These are phyloP conservation scores for Ceyx erithaca DNA, from an alignment of 2,797 vertebrate species.

Conservation along the genomic window DNA sequence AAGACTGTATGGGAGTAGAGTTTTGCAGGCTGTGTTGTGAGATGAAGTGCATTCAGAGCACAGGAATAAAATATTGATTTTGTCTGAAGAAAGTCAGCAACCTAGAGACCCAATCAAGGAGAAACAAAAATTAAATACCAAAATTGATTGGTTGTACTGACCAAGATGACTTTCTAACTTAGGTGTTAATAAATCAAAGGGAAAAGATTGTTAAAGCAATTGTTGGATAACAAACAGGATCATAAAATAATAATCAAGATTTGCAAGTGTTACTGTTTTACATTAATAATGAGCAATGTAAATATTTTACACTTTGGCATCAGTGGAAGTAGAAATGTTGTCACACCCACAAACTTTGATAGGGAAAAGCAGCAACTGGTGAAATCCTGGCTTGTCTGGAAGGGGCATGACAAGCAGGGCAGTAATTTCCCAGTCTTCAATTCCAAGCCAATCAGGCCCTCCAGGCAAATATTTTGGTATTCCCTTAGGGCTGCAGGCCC, in stretches of 20 bases:
- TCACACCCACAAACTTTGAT: background rate
- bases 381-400: background rate
- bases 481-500: background rate
- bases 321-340: background rate
- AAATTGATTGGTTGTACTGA: slow-evolving; percentile 89
- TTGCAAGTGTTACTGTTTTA: slow-evolving; percentile 40
- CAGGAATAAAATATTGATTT: slow-evolving; percentile 84
- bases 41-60: slow-evolving; percentile 70
- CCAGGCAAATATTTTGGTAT: background rate
- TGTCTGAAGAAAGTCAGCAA: slow-evolving; percentile 81
- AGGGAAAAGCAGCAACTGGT: background rate
- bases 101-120: slow-evolving; percentile 84
- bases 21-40: slow-evolving; percentile 22
- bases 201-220: slow-evolving; percentile 72
- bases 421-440: background rate
- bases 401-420: background rate
- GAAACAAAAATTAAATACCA: slow-evolving; percentile 90
- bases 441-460: background rate
- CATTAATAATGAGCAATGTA: slow-evolving; percentile 34
- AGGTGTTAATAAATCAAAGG: slow-evolving; percentile 91
- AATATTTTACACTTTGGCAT: slow-evolving; percentile 34
- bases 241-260: slow-evolving; percentile 69
- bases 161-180: slow-evolving; percentile 83
- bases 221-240: slow-evolving; percentile 49
- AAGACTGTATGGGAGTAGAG: background rate